These are phyloP conservation scores for Andrena haemorrhoa DNA, from an alignment of 2,888 invertebrate species.

Conservation along the genomic window DNA sequence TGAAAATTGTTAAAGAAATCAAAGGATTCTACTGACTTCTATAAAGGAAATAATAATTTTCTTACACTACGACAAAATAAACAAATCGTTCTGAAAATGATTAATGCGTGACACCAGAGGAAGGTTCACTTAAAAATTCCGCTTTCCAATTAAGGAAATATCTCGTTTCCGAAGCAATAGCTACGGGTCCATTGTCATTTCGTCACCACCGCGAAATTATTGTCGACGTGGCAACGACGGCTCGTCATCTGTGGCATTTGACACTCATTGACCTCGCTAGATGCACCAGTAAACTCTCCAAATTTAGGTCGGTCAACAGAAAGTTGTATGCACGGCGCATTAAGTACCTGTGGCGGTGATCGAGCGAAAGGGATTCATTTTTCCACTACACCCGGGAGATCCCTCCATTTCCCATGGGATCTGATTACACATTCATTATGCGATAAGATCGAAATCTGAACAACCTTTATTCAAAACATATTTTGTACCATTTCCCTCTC, in stretches of 20 bases:
- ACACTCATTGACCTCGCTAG: conserved; percentile 69
- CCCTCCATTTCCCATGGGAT: neutral
- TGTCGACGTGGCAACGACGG: conserved; percentile 62
- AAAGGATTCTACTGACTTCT: neutral
- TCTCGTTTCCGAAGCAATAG: conserved; percentile 37
- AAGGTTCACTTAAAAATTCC: neutral
- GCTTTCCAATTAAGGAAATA: conserved; percentile 2
- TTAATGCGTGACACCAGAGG: neutral
- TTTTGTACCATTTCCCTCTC: neutral
- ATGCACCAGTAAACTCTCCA: conserved; percentile 65
- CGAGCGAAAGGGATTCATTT: neutral
- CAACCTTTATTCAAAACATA: too few relatives aligned
- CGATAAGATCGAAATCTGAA: too few relatives aligned
- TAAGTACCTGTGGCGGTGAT: conserved; percentile 50
- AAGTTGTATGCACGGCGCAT: conserved; percentile 45
- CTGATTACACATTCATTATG: too few relatives aligned
- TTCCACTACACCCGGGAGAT: neutral
- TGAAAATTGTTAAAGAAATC: neutral
- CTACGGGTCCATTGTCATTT: conserved; percentile 43
- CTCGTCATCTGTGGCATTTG: conserved; percentile 71
- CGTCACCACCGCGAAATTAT: conserved; percentile 63
- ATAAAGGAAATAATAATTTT: neutral
- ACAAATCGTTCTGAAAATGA: neutral
- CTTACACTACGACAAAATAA: neutral
- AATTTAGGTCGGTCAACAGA: conserved; percentile 70